Evolutionary conservation across 2,888 invertebrate species (phyloP), one percentile per base, ranked within the genome.

Genomic region (Drepanosiphum platanoidis): DNA sequence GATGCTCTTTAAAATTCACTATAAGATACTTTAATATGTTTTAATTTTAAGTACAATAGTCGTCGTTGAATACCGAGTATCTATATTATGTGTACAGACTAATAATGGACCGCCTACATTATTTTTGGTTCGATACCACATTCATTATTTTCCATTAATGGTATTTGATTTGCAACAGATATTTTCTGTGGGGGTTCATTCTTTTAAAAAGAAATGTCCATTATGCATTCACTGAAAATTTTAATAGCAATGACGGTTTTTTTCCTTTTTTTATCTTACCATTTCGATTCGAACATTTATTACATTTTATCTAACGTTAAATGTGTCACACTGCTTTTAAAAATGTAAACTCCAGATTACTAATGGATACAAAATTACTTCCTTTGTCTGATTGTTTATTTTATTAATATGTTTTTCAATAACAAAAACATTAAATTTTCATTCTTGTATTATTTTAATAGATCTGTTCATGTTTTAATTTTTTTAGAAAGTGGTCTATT

Each of bases 381-480:
- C 9, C 58, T 42, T 27, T 64, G 64, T 78, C 22, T 78, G 42
- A 22, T 46, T 8, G 18, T 52, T 78, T 78, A 42, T 64, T 64
- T 42, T 27, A 1, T 32, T 34, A 58, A 22, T 39, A 1, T 13
- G 11, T 39, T 64, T 18, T 77, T 22, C 30, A 11, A 39, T 32
- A 0, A 2, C n/a, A 5, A 11, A 22, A 11, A n/a, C 39, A 39
- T 64, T 39, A 2, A 39, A 30, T 64, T 4, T 22, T 18, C 18
- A 52, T 30, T 30, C n/a, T 22, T 39, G 34, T 34, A 34, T 36
- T 13, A 27, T 71, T 46, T 46, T 68, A 39, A 30, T 46, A 13
- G 0, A 77, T 52, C 0, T 46, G 22, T 11, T 58, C 13, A 52
- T 58, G 3, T 75, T 58, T 75, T 7, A 34, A n/a, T 36, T 0